These are phyloP conservation scores for Ormia ochracea DNA, from an alignment of 2,888 invertebrate species.

Conservation along the genomic window DNA sequence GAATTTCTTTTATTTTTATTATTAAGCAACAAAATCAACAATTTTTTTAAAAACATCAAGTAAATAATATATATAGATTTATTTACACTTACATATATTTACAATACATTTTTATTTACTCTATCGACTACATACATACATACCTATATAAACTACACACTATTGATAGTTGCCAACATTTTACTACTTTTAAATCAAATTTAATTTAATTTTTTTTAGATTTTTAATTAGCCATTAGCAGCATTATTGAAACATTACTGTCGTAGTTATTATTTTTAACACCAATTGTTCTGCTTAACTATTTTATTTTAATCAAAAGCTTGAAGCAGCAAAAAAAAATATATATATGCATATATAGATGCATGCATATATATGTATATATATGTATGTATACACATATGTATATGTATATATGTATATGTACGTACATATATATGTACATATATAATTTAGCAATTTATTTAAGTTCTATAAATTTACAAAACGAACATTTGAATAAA, in stretches of 20 bases:
- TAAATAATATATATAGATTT: neutral
- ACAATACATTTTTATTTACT: neutral
- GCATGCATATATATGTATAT: too few species aligned
- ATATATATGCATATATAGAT: too few species aligned
- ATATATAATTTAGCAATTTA: slow-evolving; percentile 44
- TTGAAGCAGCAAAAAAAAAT: slow-evolving; percentile 1
- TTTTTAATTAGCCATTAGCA: slow-evolving; percentile 29
- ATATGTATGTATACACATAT: too few species aligned
- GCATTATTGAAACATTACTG: neutral
- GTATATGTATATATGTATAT: too few species aligned
- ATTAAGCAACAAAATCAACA: slow-evolving; percentile 18
- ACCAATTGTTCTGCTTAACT: slow-evolving; percentile 42
- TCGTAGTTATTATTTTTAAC: neutral
- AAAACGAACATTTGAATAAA: slow-evolving; percentile 69
- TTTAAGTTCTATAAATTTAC: slow-evolving; percentile 61
- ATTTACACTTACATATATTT: neutral
- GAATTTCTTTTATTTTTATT: slow-evolving; percentile 25
- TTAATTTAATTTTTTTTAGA: slow-evolving; percentile 46
- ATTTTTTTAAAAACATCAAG: slow-evolving; percentile 12
- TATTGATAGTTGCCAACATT: slow-evolving; percentile 36
- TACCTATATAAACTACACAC: neutral
- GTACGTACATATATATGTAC: too few species aligned
- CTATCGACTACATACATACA: neutral
- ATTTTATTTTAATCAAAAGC: slow-evolving; percentile 3
- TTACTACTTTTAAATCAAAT: slow-evolving; percentile 44